Base-by-base conservation (phyloP, 1,140 invertebrate species). In the Halotydeus destructor region DNA sequence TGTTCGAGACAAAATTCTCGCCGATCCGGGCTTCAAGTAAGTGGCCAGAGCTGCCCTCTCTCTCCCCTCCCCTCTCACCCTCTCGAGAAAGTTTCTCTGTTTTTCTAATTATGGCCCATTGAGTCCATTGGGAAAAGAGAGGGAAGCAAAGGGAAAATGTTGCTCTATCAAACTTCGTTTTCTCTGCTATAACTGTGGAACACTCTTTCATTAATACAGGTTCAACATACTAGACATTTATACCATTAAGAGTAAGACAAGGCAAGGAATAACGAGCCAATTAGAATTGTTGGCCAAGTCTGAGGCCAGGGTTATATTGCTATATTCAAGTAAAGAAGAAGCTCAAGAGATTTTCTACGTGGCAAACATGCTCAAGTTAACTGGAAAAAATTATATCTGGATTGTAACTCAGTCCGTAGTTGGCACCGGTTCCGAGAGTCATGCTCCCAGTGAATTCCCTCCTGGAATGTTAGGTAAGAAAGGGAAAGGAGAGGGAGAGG, bases 321-420 rank as follows among this genome's bases (percentile, higher is more conserved):
- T 96, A 9, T 93, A 93, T 60, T 81, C 78, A 30, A 88, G 79
- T 9, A 69, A 76, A 44, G 74, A 78, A 50, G 83, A 89, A 57
- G 84, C 85, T 0, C 71, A 73, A 18, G 69, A 72, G 42, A 91
- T 97, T 23, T 62, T 96, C 32, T 69, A 69, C 2, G 72, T 70
- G 11, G 85, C 85, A 2, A 66, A 69, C 42, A 72, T 81, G 49
- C 67, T 83, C 47, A 79, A 83, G 49, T 72, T 93, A 33, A 89
- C 84, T 1, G 83, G 82, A 2, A 78, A 85, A 56, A 86, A 89
- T 57, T 93, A 89, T 57, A 82, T 93, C 5, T 94, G 88, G 88
- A 81, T 96, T 35, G 82, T 88, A 0, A 88, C 83, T n/a, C 82
- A 91, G 58, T 83, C 80, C 52, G 83, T 88, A 32, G 80, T 93